phyloP scores from a whole-genome alignment of 2,797 vertebrate species.

The Helostoma temminkii region DNA sequence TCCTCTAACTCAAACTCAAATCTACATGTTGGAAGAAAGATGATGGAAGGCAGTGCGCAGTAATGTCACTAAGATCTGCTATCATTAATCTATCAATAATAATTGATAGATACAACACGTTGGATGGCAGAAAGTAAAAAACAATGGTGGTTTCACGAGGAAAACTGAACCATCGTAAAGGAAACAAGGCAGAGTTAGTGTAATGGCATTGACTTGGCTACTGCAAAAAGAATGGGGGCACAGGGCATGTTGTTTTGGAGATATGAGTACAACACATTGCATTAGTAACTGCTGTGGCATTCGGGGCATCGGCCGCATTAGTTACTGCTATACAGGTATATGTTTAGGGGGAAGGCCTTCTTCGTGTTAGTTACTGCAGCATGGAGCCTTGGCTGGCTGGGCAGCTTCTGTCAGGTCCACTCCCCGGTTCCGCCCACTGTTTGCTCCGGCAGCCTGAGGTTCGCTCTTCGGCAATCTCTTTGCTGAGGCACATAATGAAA shows the following conservation, averaged over 20 bases:
- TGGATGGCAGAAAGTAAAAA: conserved; percentile 70
- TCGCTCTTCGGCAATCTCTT: conserved; percentile 98
- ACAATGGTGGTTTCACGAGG: conserved; percentile 64
- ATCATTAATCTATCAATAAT: conserved; percentile 41
- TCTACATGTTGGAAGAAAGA: conserved; percentile 44
- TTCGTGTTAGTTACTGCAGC: conserved; percentile 94
- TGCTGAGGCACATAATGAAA: conserved; percentile 79
- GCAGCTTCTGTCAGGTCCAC: conserved; percentile 95
- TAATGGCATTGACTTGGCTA: conserved; percentile 51
- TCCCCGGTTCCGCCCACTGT: conserved; percentile 89
- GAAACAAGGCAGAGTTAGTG: conserved; percentile 55
- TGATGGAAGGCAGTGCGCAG: conserved; percentile 68
- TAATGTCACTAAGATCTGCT: conserved; percentile 65
- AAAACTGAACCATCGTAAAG: conserved; percentile 63
- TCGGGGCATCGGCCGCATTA: conserved; percentile 79
- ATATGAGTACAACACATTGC: conserved; percentile 68
- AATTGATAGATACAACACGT: conserved; percentile 48
- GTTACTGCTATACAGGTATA: conserved; percentile 92
- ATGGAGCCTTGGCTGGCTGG: conserved; percentile 92
- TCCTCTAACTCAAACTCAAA: conserved; percentile 54
- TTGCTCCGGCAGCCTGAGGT: conserved; percentile 90
- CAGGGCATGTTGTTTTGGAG: conserved; percentile 64
- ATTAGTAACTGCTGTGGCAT: conserved; percentile 80
- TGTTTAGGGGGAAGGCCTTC: conserved; percentile 53
- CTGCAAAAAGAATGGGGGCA: conserved; percentile 24